phyloP scores from a whole-genome alignment of 2,797 vertebrate species.

The Pterois miles region DNA sequence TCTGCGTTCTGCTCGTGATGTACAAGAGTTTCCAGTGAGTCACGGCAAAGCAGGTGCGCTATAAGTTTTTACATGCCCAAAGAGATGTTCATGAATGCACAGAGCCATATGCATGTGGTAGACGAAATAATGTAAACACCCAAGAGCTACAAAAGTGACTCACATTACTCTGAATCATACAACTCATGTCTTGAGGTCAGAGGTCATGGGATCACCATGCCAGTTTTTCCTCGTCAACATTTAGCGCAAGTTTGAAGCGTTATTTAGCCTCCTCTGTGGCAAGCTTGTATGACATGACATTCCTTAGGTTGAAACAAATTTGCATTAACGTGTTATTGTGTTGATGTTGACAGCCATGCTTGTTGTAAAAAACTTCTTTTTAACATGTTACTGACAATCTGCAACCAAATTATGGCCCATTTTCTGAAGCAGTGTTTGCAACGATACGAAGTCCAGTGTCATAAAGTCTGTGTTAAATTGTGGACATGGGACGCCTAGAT shows the following conservation, averaged over 20 bases:
- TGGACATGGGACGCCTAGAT: not conserved
- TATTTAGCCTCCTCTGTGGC: too few species aligned
- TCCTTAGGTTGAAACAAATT: rapidly evolving
- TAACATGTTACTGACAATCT: not conserved
- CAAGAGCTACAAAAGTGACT: not conserved
- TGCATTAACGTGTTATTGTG: too few species aligned
- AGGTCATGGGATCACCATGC: too few species aligned
- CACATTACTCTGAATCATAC: not conserved
- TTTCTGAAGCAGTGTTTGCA: not conserved
- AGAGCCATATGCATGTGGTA: not conserved
- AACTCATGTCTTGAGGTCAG: too few species aligned
- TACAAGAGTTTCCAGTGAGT: conserved; percentile 50
- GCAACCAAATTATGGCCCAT: not conserved
- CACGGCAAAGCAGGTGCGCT: conserved; percentile 33
- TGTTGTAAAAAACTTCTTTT: rapidly evolving
- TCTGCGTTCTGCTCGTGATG: not conserved
- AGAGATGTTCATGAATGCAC: not conserved
- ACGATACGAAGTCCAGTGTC: not conserved
- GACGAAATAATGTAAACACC: not conserved
- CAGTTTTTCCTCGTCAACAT: too few species aligned
- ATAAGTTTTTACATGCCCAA: conserved; percentile 3
- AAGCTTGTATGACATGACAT: too few species aligned
- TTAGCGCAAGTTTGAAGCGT: too few species aligned
- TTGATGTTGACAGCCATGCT: too few species aligned
- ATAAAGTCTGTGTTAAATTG: not conserved